phyloP scores from a whole-genome alignment of 2,888 invertebrate species.

The Clivina fossor region DNA sequence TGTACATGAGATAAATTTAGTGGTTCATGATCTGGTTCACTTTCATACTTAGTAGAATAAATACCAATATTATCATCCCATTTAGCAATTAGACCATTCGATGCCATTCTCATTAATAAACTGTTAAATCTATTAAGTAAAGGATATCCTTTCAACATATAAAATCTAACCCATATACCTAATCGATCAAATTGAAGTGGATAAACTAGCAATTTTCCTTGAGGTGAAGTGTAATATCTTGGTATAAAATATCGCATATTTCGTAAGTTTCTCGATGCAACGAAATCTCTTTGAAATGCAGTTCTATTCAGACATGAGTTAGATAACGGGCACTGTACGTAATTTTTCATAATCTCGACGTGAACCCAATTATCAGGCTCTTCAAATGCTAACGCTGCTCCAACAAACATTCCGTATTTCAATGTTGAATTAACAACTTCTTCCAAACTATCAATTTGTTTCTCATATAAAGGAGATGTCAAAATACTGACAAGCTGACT shows the following conservation, averaged over 20 bases:
- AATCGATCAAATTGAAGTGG: slow-evolving; percentile 5
- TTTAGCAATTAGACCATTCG: slow-evolving; percentile 19
- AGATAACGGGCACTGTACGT: slow-evolving; percentile 9
- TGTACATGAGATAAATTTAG: slow-evolving; percentile 13
- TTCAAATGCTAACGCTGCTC: slow-evolving; percentile 1
- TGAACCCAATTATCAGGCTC: slow-evolving; percentile 19
- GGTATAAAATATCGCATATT: slow-evolving; percentile 16
- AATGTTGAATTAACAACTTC: slow-evolving; percentile 21
- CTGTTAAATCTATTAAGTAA: slow-evolving; percentile 14
- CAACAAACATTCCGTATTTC: slow-evolving; percentile 18
- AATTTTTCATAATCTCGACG: neutral
- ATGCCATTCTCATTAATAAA: slow-evolving; percentile 14
- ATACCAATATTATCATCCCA: slow-evolving; percentile 20
- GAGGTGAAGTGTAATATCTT: slow-evolving; percentile 14
- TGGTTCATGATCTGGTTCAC: slow-evolving; percentile 17
- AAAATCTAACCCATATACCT: slow-evolving; percentile 6
- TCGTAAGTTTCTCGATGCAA: slow-evolving; percentile 4
- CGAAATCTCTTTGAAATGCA: slow-evolving; percentile 20
- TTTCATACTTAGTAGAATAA: slow-evolving; percentile 4
- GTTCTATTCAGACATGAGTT: slow-evolving; percentile 22
- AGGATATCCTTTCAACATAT: slow-evolving; percentile 18
- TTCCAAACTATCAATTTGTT: slow-evolving; percentile 17
- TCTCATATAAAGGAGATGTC: slow-evolving; percentile 20
- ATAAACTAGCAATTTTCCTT: slow-evolving; percentile 11
- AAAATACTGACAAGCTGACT: slow-evolving; percentile 26